Evolutionary conservation across 2,888 invertebrate genomes (phyloP), one percentile per base, ranked within the genome.

Genomic region (Camptogramma bilineatum): DNA sequence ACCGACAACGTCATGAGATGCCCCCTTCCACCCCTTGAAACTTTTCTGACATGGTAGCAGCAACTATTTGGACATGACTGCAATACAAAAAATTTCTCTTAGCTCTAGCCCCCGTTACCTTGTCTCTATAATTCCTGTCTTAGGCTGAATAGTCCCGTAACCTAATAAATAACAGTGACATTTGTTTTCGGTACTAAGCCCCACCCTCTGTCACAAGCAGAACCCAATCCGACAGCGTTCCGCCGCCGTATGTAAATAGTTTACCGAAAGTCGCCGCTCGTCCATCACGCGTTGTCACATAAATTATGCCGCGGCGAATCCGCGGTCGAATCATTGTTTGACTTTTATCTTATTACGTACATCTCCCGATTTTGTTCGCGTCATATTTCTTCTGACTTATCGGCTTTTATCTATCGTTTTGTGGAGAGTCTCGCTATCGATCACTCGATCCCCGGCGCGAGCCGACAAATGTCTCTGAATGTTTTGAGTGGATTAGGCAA

Each of bases 241-340:
- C 89, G 85, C 86, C 86, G 86, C 85, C 90, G 90, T 92, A 93
- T 93, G 93, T 93, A 93, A 93, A 93, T 93, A 93, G 93, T 93
- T 92, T 91, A 91, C 92, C 91, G 85, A 92, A 92, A 93, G 92
- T 91, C 91, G 88, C 91, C 93, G 92, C 90, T 91, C 92, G 92
- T 92, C 91, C 92, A 91, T 91, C 92, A 91, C 90, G 88, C 89
- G 91, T 90, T 92, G 93, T 93, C 93, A 91, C 93, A 93, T 93
- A 93, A 93, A 93, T 93, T 93, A 93, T 93, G 91, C 93, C 90
- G 91, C 92, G 92, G 92, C 91, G 91, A 92, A 92, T 93, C 92
- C 92, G 92, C 91, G 91, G 90, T 87, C 91, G 91, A 92, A 92
- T 92, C 93, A 93, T 91, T 93, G 92, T 92, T 91, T 91, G 93